Conservation (phyloP, 2,797 vertebrate genomes). For the Gobio occitaniae region DNA sequence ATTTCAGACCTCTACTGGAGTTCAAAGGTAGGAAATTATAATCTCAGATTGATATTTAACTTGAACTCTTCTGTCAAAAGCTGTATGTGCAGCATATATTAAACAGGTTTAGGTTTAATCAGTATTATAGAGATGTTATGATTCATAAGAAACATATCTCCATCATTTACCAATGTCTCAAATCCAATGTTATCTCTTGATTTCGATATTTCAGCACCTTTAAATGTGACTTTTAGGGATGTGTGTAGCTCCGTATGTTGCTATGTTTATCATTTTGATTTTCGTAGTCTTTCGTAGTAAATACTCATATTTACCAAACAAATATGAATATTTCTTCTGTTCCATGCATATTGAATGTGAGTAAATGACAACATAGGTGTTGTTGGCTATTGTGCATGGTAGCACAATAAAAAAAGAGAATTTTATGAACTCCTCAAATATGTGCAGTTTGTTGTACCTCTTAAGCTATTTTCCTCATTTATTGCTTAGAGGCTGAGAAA, state of each 20-base stretch:
- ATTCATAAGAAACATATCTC: not conserved
- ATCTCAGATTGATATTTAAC: not conserved
- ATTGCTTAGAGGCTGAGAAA: not conserved
- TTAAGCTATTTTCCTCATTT: not conserved
- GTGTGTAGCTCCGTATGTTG: not conserved
- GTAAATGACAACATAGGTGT: not conserved
- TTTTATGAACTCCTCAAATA: not conserved
- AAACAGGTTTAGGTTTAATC: not conserved
- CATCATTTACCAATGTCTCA: not conserved
- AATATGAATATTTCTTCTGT: not conserved
- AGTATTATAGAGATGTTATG: not conserved
- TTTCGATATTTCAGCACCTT: not conserved
- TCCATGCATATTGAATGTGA: not conserved
- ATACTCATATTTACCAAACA: not conserved
- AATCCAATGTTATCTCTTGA: not conserved
- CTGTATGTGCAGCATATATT: not conserved
- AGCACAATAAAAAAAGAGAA: not conserved
- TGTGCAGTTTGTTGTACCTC: not conserved
- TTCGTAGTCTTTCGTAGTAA: not conserved
- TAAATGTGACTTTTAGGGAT: not conserved
- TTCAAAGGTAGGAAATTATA: conserved; percentile 79
- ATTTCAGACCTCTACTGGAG: conserved; percentile 81
- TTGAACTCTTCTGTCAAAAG: not conserved
- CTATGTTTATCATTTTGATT: not conserved
- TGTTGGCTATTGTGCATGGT: not conserved